Evolutionary conservation across 2,797 vertebrate genomes (phyloP).

Genomic region (Lutjanus argentimaculatus): DNA sequence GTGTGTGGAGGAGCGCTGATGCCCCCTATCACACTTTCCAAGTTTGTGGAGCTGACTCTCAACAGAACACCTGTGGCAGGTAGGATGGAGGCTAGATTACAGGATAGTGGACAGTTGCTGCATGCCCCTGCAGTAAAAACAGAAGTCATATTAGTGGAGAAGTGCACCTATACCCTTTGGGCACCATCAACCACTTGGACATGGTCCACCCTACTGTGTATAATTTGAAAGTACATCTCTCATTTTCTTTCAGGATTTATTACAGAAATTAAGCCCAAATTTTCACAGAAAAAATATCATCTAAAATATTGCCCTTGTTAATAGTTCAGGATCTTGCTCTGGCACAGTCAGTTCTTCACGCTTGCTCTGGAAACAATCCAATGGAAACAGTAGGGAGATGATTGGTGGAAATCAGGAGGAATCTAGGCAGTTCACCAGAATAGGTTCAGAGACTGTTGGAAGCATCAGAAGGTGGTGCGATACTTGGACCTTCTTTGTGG

Average conservation of each 20-base stretch:
- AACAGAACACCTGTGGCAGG: conserved; percentile 75
- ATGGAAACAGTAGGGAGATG: background rate
- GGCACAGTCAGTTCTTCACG: background rate
- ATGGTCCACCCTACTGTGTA: background rate
- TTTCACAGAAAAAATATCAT: background rate
- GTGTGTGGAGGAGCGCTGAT: conserved; percentile 45
- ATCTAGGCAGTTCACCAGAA: background rate
- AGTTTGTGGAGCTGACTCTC: conserved; percentile 46
- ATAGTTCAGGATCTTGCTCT: background rate
- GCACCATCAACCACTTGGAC: background rate
- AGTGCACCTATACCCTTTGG: conserved; percentile 4
- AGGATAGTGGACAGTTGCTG: conserved; percentile 57
- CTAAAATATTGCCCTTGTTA: background rate
- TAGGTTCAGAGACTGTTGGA: conserved; percentile 6
- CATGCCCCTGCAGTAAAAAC: conserved; percentile 49
- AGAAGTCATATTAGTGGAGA: conserved; percentile 38
- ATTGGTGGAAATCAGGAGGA: background rate
- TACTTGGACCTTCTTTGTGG: conserved; percentile 24
- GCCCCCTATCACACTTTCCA: conserved; percentile 69
- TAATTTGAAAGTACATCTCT: background rate
- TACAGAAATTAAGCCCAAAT: background rate
- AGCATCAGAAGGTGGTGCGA: background rate
- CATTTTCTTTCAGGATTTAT: background rate
- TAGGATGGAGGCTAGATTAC: conserved; percentile 70
- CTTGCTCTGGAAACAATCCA: background rate